Base-by-base conservation (phyloP, 2,888 invertebrate species). In the Parapristionchus giblindavisi region DNA sequence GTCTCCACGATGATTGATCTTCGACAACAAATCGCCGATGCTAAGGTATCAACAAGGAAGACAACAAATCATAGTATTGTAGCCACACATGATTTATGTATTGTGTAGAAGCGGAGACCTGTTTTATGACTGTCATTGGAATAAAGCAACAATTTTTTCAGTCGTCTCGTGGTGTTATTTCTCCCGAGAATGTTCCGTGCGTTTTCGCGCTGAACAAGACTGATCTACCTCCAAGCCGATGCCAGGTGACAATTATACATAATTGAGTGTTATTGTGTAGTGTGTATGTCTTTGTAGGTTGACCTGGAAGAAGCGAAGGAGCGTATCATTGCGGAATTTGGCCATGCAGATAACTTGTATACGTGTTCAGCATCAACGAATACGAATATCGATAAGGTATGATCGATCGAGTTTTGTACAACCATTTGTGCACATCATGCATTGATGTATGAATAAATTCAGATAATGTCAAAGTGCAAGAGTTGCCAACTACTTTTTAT, bases 151-250 rank as follows among this genome's bases (percentile, higher is more conserved):
- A n/a, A n/a, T 24, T 29, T 40, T 56, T 38, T 36, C 32, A 73
- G 73, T 27, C 58, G 32, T 61, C 60, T 38, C 73, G 73, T 8
- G 61, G 60, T 24, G 73, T 73, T 6, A 38, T 51, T 32, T 61
- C 43, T 24, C 36, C 32, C 36, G 34, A 40, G 17, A 54, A 66
- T 14, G 54, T 76, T 21, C 81, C 81, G 8, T 66, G 75, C 11
- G 77, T 81, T 5, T 79, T 81, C 36, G 78, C 80, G 52, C 61
- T 81, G 48, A 81, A 81, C 77, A 81, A 81, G 63, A 81, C 77
- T 34, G 81, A 81, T 51, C 54, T 82, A 21, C 77, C 81, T 6
- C 52, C 74, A 4, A 36, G 38, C 21, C 76, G 77, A 51, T 79
- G 79, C 76, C 76, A 81, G 63, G 77, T 81, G 11, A 60, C 32